A percentile compares a stretch with the other conserved stretches of the same genome.
These are phyloP conservation scores for Lepidothrix coronata DNA, from an alignment of 2,113 vertebrate species.

Conservation along the genomic window DNA sequence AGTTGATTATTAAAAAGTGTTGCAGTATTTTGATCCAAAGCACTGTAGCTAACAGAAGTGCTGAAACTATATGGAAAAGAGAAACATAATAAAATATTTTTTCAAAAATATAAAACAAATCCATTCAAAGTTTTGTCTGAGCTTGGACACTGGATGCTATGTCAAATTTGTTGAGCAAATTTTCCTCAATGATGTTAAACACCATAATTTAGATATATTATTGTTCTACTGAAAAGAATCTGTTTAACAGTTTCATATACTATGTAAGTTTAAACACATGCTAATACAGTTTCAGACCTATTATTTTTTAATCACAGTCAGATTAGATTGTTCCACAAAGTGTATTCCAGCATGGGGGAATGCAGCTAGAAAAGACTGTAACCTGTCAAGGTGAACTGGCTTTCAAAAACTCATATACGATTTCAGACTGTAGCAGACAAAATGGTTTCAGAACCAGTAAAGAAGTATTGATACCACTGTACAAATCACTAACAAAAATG, in stretches of 20 bases:
- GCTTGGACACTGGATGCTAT: not conserved
- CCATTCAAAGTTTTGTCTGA: not conserved
- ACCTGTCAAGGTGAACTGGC: not conserved
- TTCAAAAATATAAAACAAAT: not conserved
- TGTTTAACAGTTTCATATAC: not conserved
- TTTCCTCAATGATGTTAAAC: not conserved
- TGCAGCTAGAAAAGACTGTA: not conserved
- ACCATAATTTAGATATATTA: not conserved
- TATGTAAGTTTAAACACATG: accelerated
- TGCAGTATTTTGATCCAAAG: not conserved
- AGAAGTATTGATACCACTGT: not conserved
- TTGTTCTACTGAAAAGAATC: not conserved
- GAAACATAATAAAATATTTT: not conserved
- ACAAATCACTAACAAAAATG: not conserved
- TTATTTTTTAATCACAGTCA: not conserved
- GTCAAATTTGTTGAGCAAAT: not conserved
- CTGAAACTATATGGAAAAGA: not conserved
- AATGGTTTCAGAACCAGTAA: not conserved
- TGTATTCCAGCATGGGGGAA: not conserved
- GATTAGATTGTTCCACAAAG: not conserved
- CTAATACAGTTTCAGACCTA: not conserved
- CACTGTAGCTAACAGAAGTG: not conserved
- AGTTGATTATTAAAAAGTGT: not conserved
- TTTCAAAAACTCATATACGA: not conserved
- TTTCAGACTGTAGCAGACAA: not conserved